Evolutionary conservation across 1,140 invertebrate species (phyloP), one percentile per base, ranked within the genome.

Genomic region (Drosophila pseudoananassae): DNA sequence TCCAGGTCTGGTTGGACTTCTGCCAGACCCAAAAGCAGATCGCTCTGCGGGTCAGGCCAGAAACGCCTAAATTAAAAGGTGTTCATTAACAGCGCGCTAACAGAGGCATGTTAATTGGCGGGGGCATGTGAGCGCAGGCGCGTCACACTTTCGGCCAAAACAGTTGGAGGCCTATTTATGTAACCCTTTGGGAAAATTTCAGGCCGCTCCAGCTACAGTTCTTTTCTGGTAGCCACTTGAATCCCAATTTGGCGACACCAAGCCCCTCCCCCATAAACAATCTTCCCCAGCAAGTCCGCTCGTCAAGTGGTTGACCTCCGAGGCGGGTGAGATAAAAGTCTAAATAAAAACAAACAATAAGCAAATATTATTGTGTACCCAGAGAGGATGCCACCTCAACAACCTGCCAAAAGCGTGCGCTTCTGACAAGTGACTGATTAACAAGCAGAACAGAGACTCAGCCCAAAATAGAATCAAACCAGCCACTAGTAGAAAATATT

Each of bases 381-480:
- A 74, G 58, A 59, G 58, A 57, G 31, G 43, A 56, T 72, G 38
- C 53, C 50, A 20, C 51, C 25, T 25, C 53, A 25, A 60, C 8
- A 55, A 55, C 25, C 29, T 54, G 49, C 49, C 40, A 25, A 47
- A 45, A 49, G 38, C 50, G 46, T 53, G 27, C 17, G 38, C 58
- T 53, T 33, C 46, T 84, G 76, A 81, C 82, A 87, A 64, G 63
- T 82, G 76, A 83, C 84, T 84, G 77, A 83, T 84, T 79, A 77
- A 76, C 73, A 63, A 75, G 23, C 57, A 54, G 50, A 63, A 49
- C 33, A 68, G 40, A 43, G 10, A 43, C 40, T 49, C 25, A 47
- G 38, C 17, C 45, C 55, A 29, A 66, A 68, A 71, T 74, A 74
- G 49, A 72, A 54, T 55, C 17, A 56, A 31, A 40, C 49, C 29